Base-by-base conservation (phyloP, 2,113 vertebrate genomes). In the Microcebus tavaratra region DNA sequence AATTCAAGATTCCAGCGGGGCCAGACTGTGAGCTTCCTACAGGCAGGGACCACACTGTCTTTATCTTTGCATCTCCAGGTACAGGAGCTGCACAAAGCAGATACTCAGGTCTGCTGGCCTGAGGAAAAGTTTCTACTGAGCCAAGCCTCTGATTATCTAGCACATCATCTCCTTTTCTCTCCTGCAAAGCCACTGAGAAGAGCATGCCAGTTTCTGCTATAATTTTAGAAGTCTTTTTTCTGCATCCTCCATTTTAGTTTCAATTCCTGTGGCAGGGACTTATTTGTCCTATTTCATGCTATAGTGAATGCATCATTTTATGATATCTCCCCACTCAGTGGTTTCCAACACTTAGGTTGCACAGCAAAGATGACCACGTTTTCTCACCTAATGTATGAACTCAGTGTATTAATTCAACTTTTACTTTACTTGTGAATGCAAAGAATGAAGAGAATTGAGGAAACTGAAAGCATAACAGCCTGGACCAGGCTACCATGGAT, bases 1-100 rank as follows among this genome's bases (percentile, higher is more conserved):
- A 17, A 20, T 12, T 12, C 0, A 45, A 45, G n/a, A 72, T 4
- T 3, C 0, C 7, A 76, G 59, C 0, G 0, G 13, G 23, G 20
- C 3, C 12, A 0, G 34, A 23, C 14, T 11, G 36, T 0, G 17
- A 27, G 34, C 34, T 6, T 27, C 42, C 42, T 10, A 3, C 14
- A 29, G 23, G 36, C 59, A 68, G 29, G 53, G 65, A 20, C 21
- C n/a, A 3, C 0, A 0, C 29, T 42, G 53, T 1, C 2, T 8
- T 31, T 2, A 13, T 4, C 20, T 25, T 0, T 11, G 23, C 11
- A 12, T 12, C 39, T 63, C 79, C 23, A 42, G 61, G 84, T 3
- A 23, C 13, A 6, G 13, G 31, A 13, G 80, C 27, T 8, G 25
- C 31, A 42, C 17, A 6, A 18, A 57, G 39, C 0, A 5, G 55